Conservation (phyloP, 2,888 invertebrate species). For the Drosophila cognata region DNA sequence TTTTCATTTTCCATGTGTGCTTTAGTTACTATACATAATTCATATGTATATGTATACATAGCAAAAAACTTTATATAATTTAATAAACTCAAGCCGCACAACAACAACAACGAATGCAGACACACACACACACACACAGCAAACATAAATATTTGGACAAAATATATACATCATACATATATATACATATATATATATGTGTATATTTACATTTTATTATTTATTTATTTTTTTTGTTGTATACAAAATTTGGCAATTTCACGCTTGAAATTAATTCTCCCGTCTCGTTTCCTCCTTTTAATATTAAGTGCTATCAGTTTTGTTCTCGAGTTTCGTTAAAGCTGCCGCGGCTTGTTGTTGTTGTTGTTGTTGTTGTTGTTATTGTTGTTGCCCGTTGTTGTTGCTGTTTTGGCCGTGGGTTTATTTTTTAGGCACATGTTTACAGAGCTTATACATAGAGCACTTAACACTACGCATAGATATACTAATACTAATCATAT, state of each 20-base stretch:
- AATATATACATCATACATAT: not conserved
- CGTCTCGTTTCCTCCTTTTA: constrained; percentile 10
- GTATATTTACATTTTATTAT: constrained; percentile 11
- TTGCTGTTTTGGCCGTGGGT: constrained; percentile 49
- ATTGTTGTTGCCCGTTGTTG: constrained; percentile 27
- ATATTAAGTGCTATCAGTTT: constrained; percentile 53
- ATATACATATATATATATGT: not conserved
- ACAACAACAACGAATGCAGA: constrained; percentile 38
- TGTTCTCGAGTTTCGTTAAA: constrained; percentile 48
- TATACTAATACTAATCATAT: constrained; percentile 74
- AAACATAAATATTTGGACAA: constrained; percentile 19
- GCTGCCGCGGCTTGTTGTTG: constrained; percentile 3
- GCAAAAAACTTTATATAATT: constrained; percentile 76
- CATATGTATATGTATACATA: constrained; percentile 67
- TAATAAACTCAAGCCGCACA: constrained; percentile 44
- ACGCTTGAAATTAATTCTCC: constrained; percentile 15
- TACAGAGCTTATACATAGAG: constrained; percentile 75
- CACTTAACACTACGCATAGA: constrained; percentile 66
- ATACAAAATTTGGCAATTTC: constrained; percentile 66
- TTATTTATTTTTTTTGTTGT: constrained; percentile 1
- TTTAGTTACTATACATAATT: constrained; percentile 76
- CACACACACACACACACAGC: constrained; percentile 22
- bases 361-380: constrained; percentile 24
- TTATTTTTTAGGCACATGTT: constrained; percentile 80
- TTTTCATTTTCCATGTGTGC: constrained; percentile 82